phyloP scores from a whole-genome alignment of 2,113 vertebrate genomes.

The Carlito syrichta region DNA sequence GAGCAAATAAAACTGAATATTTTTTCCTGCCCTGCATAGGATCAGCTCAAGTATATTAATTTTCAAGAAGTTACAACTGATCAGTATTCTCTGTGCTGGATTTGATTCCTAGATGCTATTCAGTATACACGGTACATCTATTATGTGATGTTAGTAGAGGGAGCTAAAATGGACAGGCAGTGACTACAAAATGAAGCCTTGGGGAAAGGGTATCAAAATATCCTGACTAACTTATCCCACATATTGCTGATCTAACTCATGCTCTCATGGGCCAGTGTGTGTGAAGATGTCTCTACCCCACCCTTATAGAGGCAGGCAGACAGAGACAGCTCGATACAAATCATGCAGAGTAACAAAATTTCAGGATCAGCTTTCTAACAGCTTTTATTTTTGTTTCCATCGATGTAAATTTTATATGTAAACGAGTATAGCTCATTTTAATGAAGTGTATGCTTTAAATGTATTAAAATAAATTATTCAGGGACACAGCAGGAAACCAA shows the following conservation, averaged over 20 bases:
- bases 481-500: constrained; percentile 79
- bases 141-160: constrained; percentile 20
- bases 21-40: background rate
- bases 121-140: background rate
- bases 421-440: constrained; percentile 74
- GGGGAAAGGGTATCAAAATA: background rate
- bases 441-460: constrained; percentile 80
- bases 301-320: background rate
- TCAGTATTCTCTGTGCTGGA: constrained; percentile 39
- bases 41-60: background rate
- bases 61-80: background rate
- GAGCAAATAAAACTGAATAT: background rate
- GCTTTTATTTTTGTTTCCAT: constrained; percentile 57
- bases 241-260: background rate
- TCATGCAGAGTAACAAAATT: background rate
- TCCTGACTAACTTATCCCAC: constrained; percentile 36
- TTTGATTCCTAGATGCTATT: background rate
- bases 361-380: constrained; percentile 9
- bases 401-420: constrained; percentile 70
- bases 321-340: constrained; percentile 40
- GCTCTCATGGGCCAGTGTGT: background rate
- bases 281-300: background rate
- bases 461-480: constrained; percentile 86
- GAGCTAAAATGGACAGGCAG: background rate
- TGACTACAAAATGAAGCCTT: constrained; percentile 10